phyloP scores from a whole-genome alignment of 1,140 invertebrate species.

The Branchinecta lindahli region DNA sequence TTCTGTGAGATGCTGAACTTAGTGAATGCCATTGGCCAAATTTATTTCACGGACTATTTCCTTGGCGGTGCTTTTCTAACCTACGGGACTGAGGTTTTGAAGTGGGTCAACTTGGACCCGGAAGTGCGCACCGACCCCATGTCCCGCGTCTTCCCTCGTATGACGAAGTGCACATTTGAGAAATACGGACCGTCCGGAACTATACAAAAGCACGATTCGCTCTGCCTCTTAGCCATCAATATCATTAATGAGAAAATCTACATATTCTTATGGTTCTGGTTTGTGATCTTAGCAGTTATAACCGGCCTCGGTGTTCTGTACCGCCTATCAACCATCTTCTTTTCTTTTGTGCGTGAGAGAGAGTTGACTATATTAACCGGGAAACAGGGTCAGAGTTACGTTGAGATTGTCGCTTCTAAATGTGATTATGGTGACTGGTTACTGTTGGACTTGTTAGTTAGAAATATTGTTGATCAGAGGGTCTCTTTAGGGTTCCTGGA shows the following conservation, averaged over 20 bases:
- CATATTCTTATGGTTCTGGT: conserved; percentile 79
- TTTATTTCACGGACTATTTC: conserved; percentile 30
- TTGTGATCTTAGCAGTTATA: conserved; percentile 59
- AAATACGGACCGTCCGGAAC: conserved; percentile 73
- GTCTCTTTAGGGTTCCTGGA: not conserved
- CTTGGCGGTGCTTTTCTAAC: conserved; percentile 62
- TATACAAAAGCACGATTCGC: conserved; percentile 60
- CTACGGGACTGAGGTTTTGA: conserved; percentile 67
- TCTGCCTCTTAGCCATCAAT: conserved; percentile 73
- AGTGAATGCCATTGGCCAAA: conserved; percentile 30
- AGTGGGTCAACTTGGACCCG: conserved; percentile 66
- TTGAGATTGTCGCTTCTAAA: conserved; percentile 21
- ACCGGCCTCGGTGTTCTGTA: conserved; percentile 61
- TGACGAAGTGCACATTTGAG: conserved; percentile 84
- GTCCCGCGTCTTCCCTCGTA: conserved; percentile 57
- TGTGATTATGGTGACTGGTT: conserved; percentile 32
- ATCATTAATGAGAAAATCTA: conserved; percentile 88
- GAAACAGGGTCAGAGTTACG: conserved; percentile 20
- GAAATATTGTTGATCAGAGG: conserved; percentile 28
- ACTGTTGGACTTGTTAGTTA: conserved; percentile 29
- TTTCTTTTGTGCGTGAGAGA: conserved; percentile 18
- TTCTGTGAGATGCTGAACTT: conserved; percentile 31
- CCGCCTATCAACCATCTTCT: conserved; percentile 54
- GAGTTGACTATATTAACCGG: conserved; percentile 22
- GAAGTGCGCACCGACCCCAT: conserved; percentile 38